Base-by-base conservation (phyloP, 1,140 invertebrate genomes). In the Trypoxylus dichotomus region DNA sequence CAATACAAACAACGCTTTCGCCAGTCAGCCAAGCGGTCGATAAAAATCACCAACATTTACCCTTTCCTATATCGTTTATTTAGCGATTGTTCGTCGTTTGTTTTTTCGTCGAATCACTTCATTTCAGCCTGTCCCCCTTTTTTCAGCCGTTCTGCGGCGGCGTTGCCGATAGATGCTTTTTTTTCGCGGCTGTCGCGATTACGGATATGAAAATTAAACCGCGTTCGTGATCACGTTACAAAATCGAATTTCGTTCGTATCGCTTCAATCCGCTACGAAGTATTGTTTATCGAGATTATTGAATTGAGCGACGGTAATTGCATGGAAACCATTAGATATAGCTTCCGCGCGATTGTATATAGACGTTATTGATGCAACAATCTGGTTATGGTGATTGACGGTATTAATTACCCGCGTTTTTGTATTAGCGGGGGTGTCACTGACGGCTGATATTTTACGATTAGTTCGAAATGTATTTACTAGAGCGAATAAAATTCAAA, bases 281-380 rank as follows among this genome's bases (percentile, higher is more conserved):
- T 68, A 37, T 37, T 37, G 60, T 68, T 68, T 29, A 68, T 68
- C 27, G 24, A 68, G 60, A 68, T 68, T 68, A 68, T 68, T 68
- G 60, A 68, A 68, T 68, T 68, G 60, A 29, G 60, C 60, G 60
- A 68, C 60, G 60, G 60, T 29, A 68, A 68, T 68, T 68, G 60
- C 60, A 24, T 68, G 60, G 60, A 68, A 68, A 68, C 60, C 60
- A 68, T 68, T 68, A 68, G 60, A 68, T 68, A 68, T 24, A 1
- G 8, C 21, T 60, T 60, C 1, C 60, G 8, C 19, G 11, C 27
- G 60, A 27, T 68, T 68, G 60, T 27, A 5, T 37, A 24, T 7
- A 10, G 27, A 68, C 8, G 21, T 68, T 29, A 68, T 68, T 68
- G 19, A 68, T 29, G 60, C 24, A 29, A 68, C 60, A 60, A 60